These are phyloP conservation scores for Cotesia chilonis DNA, from an alignment of 1,140 invertebrate species.

Conservation along the genomic window DNA sequence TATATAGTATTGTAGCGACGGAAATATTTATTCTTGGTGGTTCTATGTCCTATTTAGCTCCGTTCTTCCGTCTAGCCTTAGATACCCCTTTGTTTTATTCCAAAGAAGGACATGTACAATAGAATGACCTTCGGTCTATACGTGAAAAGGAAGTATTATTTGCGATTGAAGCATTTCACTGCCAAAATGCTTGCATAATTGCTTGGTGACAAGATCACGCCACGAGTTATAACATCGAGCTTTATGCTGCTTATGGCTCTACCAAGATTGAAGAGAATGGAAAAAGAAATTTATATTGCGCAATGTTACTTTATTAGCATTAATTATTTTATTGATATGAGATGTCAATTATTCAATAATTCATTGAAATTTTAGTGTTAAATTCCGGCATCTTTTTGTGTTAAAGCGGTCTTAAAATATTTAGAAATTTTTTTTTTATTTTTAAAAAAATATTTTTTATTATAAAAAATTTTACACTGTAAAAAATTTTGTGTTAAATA, in stretches of 20 bases:
- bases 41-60: too few relatives aligned
- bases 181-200: conserved; percentile 51
- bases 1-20: neutral
- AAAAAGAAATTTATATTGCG: conserved; percentile 5
- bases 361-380: too few relatives aligned
- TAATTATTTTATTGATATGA: too few relatives aligned
- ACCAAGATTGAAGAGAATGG: neutral
- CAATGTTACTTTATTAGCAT: neutral
- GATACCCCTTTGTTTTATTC: neutral
- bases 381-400: too few relatives aligned
- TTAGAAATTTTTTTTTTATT: too few relatives aligned
- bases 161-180: conserved; percentile 44
- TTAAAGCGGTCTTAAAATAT: too few relatives aligned
- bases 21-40: too few relatives aligned
- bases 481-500: too few relatives aligned
- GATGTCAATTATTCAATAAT: too few relatives aligned
- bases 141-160: conserved; percentile 36
- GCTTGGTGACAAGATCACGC: conserved; percentile 44
- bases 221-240: conserved; percentile 34
- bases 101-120: neutral
- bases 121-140: conserved; percentile 18
- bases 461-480: too few relatives aligned
- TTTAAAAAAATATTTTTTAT: too few relatives aligned
- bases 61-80: neutral
- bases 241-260: conserved; percentile 45